phyloP scores from a whole-genome alignment of 1,140 invertebrate species.

The Psilanteris sp. region DNA sequence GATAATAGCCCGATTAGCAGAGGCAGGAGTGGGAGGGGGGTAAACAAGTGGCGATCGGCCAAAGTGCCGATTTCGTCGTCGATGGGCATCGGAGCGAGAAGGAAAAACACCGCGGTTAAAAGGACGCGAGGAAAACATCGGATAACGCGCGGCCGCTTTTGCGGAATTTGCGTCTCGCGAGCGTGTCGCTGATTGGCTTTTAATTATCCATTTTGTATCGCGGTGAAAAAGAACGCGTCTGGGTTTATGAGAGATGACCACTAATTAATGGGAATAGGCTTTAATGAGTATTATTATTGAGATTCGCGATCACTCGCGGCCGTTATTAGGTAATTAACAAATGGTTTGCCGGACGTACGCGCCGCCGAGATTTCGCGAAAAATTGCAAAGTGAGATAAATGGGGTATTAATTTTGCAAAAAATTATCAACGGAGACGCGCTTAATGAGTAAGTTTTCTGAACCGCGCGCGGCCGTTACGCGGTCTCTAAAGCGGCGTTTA shows the following conservation, averaged over 20 bases:
- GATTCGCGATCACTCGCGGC: conserved; percentile 7
- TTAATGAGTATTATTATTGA: conserved; percentile 10
- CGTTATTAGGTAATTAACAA: conserved; percentile 8
- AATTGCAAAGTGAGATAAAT: conserved; percentile 1
- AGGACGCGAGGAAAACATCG: no score
- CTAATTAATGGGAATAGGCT: conserved; percentile 14
- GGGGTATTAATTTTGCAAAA: not conserved
- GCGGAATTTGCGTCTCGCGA: conserved; percentile 30
- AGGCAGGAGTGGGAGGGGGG: conserved; percentile 41
- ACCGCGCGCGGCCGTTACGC: no score
- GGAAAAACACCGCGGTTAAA: no score
- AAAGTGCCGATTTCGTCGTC: conserved; percentile 44
- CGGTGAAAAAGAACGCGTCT: conserved; percentile 6
- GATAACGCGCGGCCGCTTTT: no score
- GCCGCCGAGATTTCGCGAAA: not conserved
- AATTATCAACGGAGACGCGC: not conserved
- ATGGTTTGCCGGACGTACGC: not conserved
- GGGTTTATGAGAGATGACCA: conserved; percentile 7
- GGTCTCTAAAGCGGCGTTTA: no score
- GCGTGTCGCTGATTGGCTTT: conserved; percentile 27
- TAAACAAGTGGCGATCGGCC: conserved; percentile 54
- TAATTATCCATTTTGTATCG: conserved; percentile 25
- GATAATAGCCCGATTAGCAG: conserved; percentile 42
- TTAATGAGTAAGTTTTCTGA: no score
- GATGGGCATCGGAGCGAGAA: conserved; percentile 37